Evolutionary conservation across 1,140 invertebrate species (phyloP).

Genomic region (Aphidius ervi): DNA sequence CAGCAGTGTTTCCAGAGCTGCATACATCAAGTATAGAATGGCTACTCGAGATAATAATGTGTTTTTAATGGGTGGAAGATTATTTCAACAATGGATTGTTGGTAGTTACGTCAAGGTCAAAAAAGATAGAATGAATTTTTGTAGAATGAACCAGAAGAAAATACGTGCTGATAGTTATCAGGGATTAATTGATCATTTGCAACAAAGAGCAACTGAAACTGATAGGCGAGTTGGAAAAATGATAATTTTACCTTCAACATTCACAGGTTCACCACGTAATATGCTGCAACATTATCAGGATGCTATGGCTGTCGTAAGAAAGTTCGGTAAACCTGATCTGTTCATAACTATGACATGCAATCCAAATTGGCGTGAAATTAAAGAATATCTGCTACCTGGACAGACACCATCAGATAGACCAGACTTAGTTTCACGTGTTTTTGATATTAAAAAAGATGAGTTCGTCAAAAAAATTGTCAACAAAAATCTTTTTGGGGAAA

Average conservation of each 20-base stretch:
- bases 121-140: no score
- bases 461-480: conserved; percentile 10
- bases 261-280: neutral
- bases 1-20: no score
- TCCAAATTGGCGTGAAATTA: neutral
- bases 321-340: neutral
- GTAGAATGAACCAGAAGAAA: no score
- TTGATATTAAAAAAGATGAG: conserved; percentile 16
- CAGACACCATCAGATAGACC: neutral
- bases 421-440: conserved; percentile 27
- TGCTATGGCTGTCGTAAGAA: neutral
- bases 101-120: no score
- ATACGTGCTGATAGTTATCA: no score
- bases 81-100: no score
- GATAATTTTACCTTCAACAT: neutral
- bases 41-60: no score
- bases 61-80: no score
- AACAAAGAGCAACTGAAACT: neutral
- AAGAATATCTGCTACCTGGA: neutral
- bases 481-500: conserved; percentile 15
- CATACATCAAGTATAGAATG: no score
- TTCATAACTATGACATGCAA: conserved; percentile 3
- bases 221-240: neutral
- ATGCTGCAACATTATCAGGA: conserved; percentile 1
- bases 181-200: neutral